phyloP scores from a whole-genome alignment of 2,113 vertebrate species.

The Cephalopterus ornatus region DNA sequence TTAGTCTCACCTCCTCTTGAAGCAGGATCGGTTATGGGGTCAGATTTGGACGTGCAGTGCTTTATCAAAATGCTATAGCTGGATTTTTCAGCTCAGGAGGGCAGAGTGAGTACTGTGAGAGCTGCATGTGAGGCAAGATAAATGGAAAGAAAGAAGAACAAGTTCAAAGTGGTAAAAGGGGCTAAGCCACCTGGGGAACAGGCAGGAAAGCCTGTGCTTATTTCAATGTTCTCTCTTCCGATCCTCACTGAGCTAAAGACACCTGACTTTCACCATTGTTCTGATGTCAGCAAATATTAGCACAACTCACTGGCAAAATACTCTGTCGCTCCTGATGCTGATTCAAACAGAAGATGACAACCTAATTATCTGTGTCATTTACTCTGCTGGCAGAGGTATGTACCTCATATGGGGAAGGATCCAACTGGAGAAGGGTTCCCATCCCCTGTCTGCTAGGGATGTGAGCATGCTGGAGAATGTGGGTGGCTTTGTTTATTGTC shows the following conservation, averaged over 20 bases:
- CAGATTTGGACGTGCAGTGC: neutral
- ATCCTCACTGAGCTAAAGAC: neutral
- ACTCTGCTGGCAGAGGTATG: neutral
- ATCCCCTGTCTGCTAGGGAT: neutral
- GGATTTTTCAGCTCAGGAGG: neutral
- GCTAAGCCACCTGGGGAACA: neutral
- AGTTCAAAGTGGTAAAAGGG: neutral
- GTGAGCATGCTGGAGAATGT: neutral
- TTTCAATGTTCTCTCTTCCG: neutral
- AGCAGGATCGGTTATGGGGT: neutral
- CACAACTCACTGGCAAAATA: neutral
- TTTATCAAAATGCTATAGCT: neutral
- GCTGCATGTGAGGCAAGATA: neutral
- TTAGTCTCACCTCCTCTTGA: neutral
- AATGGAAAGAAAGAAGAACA: neutral
- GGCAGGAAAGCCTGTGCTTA: neutral
- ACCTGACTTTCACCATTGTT: neutral
- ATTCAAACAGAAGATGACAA: neutral
- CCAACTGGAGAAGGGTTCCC: neutral
- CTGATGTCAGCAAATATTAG: neutral
- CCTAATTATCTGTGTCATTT: neutral
- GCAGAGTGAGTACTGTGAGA: neutral
- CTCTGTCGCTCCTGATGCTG: neutral
- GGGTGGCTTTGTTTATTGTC: neutral
- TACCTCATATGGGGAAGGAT: neutral